Conservation (phyloP, 2,888 invertebrate species). For the Sesia apiformis region DNA sequence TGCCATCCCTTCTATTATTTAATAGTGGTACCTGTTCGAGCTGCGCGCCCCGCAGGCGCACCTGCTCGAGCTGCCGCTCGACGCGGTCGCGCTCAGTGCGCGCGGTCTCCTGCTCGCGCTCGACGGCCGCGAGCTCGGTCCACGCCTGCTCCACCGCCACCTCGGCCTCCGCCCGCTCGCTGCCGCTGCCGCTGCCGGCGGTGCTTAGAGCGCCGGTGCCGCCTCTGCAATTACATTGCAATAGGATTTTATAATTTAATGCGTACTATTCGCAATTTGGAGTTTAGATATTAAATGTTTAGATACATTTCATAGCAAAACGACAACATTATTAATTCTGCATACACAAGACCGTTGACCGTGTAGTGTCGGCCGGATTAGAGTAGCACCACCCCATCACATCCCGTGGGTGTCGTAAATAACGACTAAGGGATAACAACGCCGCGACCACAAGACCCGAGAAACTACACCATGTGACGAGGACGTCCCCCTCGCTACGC, state of each 20-base stretch:
- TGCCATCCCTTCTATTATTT: too few relatives aligned
- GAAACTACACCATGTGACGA: too few relatives aligned
- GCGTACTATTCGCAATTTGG: neutral
- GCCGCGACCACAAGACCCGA: too few relatives aligned
- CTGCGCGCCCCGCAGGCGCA: constrained; percentile 83
- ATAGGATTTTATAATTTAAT: too few relatives aligned
- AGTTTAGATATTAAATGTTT: neutral
- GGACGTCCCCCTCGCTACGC: too few relatives aligned
- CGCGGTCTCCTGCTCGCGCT: constrained; percentile 89
- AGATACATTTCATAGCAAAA: too few relatives aligned
- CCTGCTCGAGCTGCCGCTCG: constrained; percentile 86
- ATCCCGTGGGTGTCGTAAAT: too few relatives aligned
- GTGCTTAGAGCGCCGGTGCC: constrained; percentile 14
- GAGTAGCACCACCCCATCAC: too few relatives aligned
- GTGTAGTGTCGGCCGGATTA: too few relatives aligned
- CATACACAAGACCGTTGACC: too few relatives aligned
- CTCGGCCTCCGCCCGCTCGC: constrained; percentile 75
- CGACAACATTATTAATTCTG: too few relatives aligned
- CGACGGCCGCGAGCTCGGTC: constrained; percentile 87
- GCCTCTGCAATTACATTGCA: constrained; percentile 20
- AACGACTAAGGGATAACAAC: too few relatives aligned
- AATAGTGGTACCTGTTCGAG: constrained; percentile 83
- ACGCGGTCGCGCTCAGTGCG: constrained; percentile 83
- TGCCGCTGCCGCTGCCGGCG: constrained; percentile 24
- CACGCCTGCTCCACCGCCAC: constrained; percentile 86